Evolutionary conservation across 2,888 invertebrate genomes (phyloP).

Genomic region (Epiblema foenella): DNA sequence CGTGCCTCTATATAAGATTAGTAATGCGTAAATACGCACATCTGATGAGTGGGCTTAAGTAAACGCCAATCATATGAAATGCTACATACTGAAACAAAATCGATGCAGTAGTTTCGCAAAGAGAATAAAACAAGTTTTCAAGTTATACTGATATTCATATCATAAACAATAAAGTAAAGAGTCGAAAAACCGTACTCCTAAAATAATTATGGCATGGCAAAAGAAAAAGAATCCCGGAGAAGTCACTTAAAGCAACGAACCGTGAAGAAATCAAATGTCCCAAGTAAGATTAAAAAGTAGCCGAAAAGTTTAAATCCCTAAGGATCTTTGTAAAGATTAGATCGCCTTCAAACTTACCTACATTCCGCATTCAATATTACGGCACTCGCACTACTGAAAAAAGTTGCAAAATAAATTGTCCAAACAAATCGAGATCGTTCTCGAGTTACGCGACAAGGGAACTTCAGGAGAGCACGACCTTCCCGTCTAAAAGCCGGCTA

Average conservation of each 20-base stretch:
- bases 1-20: background rate
- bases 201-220: conserved; percentile 12
- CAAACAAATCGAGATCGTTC: conserved; percentile 39
- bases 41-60: background rate
- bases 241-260: conserved; percentile 35
- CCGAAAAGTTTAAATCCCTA: conserved; percentile 26
- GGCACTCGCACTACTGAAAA: conserved; percentile 18
- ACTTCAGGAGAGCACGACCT: conserved; percentile 56
- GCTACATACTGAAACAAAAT: background rate
- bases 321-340: conserved; percentile 9
- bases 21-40: background rate
- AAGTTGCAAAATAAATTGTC: conserved; percentile 11
- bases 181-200: background rate
- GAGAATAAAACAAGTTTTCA: background rate
- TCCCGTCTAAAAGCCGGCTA: conserved; percentile 59
- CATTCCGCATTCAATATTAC: conserved; percentile 20
- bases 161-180: background rate
- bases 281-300: conserved; percentile 41
- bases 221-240: conserved; percentile 11
- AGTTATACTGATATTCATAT: background rate
- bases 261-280: conserved; percentile 41
- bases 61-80: too few relatives aligned
- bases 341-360: conserved; percentile 33
- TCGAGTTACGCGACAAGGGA: conserved; percentile 37
- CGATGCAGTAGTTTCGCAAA: background rate